Conservation (phyloP, 1,140 invertebrate species). For the Anadara kagoshimensis region DNA sequence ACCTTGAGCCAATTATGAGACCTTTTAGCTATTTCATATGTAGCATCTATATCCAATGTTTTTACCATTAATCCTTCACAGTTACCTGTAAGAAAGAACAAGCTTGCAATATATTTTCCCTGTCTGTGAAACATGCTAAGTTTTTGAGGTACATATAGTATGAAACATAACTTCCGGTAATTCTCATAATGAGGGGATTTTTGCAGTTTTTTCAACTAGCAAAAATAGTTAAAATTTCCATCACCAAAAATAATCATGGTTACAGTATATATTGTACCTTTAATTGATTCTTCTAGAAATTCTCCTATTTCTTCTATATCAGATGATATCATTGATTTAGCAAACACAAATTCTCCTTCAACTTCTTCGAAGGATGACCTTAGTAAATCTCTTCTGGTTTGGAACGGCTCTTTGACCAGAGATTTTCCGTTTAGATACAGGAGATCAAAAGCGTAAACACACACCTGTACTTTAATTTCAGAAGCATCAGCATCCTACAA, state of each 20-base stretch:
- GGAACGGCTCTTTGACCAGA: slow-evolving; percentile 87
- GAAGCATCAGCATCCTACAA: slow-evolving; percentile 87
- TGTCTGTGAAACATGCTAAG: too few species aligned
- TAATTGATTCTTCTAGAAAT: slow-evolving; percentile 96
- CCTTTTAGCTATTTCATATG: slow-evolving; percentile 98
- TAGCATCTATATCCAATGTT: slow-evolving; percentile 92
- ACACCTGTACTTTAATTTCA: slow-evolving; percentile 98
- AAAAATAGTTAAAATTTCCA: too few species aligned
- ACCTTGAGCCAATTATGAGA: slow-evolving; percentile 97
- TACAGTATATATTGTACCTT: too few species aligned
- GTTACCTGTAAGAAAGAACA: slow-evolving; percentile 80
- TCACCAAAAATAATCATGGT: too few species aligned
- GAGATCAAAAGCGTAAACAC: slow-evolving; percentile 98
- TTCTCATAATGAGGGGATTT: neutral
- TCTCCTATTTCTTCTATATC: slow-evolving; percentile 94
- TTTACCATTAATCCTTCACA: slow-evolving; percentile 99
- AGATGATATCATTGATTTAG: slow-evolving; percentile 83
- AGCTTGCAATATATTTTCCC: neutral
- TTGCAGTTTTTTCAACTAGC: too few species aligned
- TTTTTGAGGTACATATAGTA: too few species aligned
- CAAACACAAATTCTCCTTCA: slow-evolving; percentile 92
- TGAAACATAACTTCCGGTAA: too few species aligned
- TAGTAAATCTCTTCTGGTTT: slow-evolving; percentile 84
- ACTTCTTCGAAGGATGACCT: slow-evolving; percentile 81
- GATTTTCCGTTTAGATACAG: slow-evolving; percentile 94